Base-by-base conservation (phyloP, 2,888 invertebrate species). In the Trypoxylon attenuatum region DNA sequence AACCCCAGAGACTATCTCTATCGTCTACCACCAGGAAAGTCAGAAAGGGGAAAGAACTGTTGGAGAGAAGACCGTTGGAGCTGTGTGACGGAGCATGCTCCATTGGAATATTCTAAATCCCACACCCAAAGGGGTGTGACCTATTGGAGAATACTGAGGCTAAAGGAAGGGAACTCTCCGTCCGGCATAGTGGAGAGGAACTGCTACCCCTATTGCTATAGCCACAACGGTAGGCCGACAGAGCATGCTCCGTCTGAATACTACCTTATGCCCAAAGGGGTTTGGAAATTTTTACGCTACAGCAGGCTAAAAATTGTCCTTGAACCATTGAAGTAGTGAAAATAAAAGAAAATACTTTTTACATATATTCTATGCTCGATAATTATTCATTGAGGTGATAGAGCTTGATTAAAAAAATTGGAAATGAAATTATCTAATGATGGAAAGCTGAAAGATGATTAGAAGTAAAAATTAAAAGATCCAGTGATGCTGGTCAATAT, bases 71-170 rank as follows among this genome's bases (percentile, higher is more conserved):
- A 69, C 76, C 62, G 74, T 53, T 76, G 76, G 76, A 73, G 74
- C 64, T 64, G 63, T 54, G 41, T 72, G 66, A 75, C 63, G 64
- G 73, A 76, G 73, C 71, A 71, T 79, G 79, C 76, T 74, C 79
- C 73, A 65, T 74, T 54, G 60, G 61, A 63, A 71, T 76, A 80
- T 79, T 78, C 76, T 68, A 81, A 79, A 78, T 76, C 76, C 78
- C 57, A 60, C 52, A 54, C 33, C 60, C 51, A 74, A 79, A 81
- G 68, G 80, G 78, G 78, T 79, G 77, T 72, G 23, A 62, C 69
- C 74, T 59, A 52, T 57, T 49, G 46, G 56, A 57, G 66, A 64
- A 63, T 10, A 22, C 56, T 64, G 41, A 16, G 33, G 15, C 42
- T 27, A 50, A 56, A 71, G 45, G 71, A 78, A 82, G 68, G 76